phyloP scores from a whole-genome alignment of 2,797 vertebrate genomes.

The Pagetopsis macropterus region DNA sequence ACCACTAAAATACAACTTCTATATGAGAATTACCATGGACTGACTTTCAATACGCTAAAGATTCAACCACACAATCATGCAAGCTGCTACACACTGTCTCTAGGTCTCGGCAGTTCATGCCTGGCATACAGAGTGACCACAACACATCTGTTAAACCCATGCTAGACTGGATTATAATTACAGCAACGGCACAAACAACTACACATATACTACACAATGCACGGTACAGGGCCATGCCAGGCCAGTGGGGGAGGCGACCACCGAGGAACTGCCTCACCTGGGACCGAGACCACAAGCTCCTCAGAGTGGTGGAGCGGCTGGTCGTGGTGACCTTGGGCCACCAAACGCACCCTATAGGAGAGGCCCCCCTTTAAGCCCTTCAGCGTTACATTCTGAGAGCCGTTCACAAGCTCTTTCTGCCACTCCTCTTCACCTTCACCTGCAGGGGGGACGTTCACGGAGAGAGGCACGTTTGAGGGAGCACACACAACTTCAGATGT shows the following conservation, averaged over 20 bases:
- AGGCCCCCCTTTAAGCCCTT: conserved; percentile 93
- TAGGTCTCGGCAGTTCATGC: conserved; percentile 58
- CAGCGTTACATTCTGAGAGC: conserved; percentile 92
- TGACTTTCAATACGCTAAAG: conserved; percentile 15
- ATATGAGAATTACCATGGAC: conserved; percentile 41
- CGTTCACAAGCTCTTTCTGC: conserved; percentile 93
- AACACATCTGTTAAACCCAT: conserved; percentile 55
- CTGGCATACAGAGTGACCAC: conserved; percentile 46
- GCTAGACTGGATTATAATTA: conserved; percentile 30
- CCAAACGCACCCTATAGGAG: conserved; percentile 94
- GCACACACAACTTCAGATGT: conserved; percentile 38
- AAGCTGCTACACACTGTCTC: conserved; percentile 36
- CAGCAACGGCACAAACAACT: conserved; percentile 48
- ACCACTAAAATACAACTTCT: conserved; percentile 30
- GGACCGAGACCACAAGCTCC: conserved; percentile 92
- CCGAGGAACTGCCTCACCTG: conserved; percentile 89
- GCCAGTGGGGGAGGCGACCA: conserved; percentile 42
- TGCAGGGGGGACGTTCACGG: conserved; percentile 86
- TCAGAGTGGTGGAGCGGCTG: conserved; percentile 87
- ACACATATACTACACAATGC: conserved; percentile 42
- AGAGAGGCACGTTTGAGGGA: conserved; percentile 84
- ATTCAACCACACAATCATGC: conserved; percentile 60
- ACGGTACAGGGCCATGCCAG: conserved; percentile 37
- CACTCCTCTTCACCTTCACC: conserved; percentile 94
- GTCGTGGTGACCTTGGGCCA: conserved; percentile 89